Conservation (phyloP, 2,888 invertebrate species). For the Diaperis boleti region DNA sequence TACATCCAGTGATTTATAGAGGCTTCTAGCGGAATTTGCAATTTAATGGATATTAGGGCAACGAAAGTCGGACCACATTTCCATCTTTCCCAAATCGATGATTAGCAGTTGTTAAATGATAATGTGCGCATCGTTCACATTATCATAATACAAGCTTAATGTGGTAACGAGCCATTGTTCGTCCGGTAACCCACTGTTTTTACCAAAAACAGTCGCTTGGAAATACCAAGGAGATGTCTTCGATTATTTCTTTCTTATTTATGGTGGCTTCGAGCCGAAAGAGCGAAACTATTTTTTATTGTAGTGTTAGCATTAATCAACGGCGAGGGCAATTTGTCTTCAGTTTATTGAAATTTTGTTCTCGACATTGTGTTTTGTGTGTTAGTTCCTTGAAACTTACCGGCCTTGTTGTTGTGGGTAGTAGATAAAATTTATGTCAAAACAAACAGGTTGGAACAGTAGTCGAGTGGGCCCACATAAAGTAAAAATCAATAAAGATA, state of each 20-base stretch:
- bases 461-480: not conserved
- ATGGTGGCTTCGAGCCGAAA: slow-evolving; percentile 6
- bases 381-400: too few species aligned
- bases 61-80: slow-evolving; percentile 25
- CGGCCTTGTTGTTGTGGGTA: not conserved
- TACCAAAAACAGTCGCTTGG: slow-evolving; percentile 14
- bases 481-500: slow-evolving; percentile 5
- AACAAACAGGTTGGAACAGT: not conserved
- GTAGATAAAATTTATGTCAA: not conserved
- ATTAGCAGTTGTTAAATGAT: slow-evolving; percentile 27
- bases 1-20: slow-evolving; percentile 24
- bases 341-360: not conserved
- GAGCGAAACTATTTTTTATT: not conserved
- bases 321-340: not conserved
- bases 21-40: slow-evolving; percentile 4
- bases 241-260: slow-evolving; percentile 9
- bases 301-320: not conserved
- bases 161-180: slow-evolving; percentile 27
- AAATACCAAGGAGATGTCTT: slow-evolving; percentile 14
- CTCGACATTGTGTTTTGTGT: too few species aligned
- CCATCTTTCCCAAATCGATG: slow-evolving; percentile 26
- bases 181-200: slow-evolving; percentile 26
- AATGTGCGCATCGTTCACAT: slow-evolving; percentile 19
- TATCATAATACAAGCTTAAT: slow-evolving; percentile 22
- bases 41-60: slow-evolving; percentile 30